Evolutionary conservation across 2,797 vertebrate genomes (phyloP).

Genomic region (Gallinago stenura): DNA sequence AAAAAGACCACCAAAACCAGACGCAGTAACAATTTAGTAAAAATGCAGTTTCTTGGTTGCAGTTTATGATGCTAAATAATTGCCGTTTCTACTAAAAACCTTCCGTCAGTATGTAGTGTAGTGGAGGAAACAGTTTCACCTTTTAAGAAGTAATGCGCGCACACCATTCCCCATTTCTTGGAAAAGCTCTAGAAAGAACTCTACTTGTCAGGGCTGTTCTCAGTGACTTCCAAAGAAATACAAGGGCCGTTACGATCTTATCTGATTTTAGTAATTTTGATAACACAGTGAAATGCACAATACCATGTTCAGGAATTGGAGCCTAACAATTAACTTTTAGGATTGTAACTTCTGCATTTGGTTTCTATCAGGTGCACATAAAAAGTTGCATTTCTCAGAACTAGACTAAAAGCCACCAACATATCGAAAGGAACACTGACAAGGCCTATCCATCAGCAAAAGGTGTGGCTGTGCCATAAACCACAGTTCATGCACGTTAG

Average conservation of each 20-base stretch:
- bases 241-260: not conserved
- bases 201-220: not conserved
- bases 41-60: not conserved
- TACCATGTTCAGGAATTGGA: not conserved
- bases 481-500: fast-evolving
- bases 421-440: not conserved
- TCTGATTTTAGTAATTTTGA: not conserved
- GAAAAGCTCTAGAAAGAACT: not conserved
- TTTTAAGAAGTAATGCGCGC: fast-evolving
- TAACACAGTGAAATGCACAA: not conserved
- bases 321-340: not conserved
- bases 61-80: not conserved
- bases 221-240: not conserved
- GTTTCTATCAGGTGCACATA: not conserved
- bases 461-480: not conserved
- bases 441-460: not conserved
- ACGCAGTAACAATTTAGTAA: not conserved
- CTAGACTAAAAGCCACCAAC: not conserved
- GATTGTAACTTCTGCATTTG: not conserved
- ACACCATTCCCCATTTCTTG: not conserved
- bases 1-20: not conserved
- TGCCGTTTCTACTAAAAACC: not conserved
- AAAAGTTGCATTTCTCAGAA: not conserved
- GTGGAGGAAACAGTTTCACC: not conserved
- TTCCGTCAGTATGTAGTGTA: not conserved